Percentiles rank a stretch among this genome's conserved stretches.
Evolutionary conservation across 2,797 vertebrate species (phyloP).

Genomic region (Cryptoprocta ferox): DNA sequence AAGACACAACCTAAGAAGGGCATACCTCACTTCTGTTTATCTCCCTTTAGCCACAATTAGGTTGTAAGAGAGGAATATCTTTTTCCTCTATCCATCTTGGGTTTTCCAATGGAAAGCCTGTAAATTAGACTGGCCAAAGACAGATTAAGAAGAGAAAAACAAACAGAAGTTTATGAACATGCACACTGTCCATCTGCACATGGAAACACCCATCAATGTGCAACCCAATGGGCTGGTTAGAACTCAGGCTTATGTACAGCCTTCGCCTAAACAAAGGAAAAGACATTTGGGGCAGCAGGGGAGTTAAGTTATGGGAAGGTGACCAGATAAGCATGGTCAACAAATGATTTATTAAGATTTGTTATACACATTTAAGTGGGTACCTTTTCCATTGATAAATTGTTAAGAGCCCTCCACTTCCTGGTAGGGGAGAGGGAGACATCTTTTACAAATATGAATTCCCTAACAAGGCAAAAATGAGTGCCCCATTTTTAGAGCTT

Average conservation of each 20-base stretch:
- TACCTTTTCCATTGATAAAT: not conserved
- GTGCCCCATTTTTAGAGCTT: not conserved
- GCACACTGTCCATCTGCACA: rapidly evolving
- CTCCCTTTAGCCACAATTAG: not conserved
- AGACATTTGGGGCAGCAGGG: no score
- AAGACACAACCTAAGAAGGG: not conserved
- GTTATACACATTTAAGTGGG: not conserved
- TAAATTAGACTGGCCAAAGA: not conserved
- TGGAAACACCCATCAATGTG: not conserved
- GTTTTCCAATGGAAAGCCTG: not conserved
- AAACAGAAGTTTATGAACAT: not conserved
- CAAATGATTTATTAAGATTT: not conserved
- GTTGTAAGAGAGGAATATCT: not conserved
- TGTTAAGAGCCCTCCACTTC: not conserved
- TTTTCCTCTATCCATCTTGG: not conserved
- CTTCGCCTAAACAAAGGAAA: not conserved
- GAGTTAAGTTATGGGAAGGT: not conserved
- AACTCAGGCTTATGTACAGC: not conserved
- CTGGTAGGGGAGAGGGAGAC: not conserved
- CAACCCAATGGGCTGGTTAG: not conserved
- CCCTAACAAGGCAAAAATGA: not conserved
- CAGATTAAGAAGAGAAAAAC: not conserved
- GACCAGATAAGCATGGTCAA: not conserved
- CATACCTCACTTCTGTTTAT: not conserved
- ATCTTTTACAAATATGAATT: not conserved